These are phyloP conservation scores for Microplitis mediator DNA, from an alignment of 1,140 invertebrate genomes.

Conservation along the genomic window DNA sequence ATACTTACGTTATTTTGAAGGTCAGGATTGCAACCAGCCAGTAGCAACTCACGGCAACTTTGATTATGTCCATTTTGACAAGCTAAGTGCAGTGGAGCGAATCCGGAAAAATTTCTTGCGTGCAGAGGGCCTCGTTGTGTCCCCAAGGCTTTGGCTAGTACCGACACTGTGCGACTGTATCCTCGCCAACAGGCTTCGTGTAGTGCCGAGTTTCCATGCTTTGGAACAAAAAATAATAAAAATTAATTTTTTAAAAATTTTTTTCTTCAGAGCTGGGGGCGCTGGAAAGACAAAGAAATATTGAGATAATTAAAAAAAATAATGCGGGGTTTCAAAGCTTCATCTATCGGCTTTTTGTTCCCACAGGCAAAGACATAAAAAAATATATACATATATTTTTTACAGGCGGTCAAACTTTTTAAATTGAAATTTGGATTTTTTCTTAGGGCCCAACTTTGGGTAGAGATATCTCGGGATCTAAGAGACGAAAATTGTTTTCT, in stretches of 20 bases:
- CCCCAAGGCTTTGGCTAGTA: constrained; percentile 70
- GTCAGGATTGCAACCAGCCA: constrained; percentile 86
- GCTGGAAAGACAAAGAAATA: no score
- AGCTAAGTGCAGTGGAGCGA: constrained; percentile 90
- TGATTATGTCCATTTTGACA: constrained; percentile 98
- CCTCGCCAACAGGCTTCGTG: constrained; percentile 96
- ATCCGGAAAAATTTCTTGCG: constrained; percentile 84
- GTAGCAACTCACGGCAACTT: constrained; percentile 84
- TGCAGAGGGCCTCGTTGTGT: constrained; percentile 75
- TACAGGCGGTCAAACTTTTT: no score
- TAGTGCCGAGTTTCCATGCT: constrained; percentile 92
- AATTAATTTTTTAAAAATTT: background rate
- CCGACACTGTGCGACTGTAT: constrained; percentile 82
- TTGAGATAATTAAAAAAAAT: no score
- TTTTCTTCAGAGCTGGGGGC: background rate
- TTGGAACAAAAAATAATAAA: constrained; percentile 45
- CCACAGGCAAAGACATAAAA: no score
- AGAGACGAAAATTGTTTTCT: no score
- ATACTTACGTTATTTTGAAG: constrained; percentile 87
- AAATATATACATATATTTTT: no score
- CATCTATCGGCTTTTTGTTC: no score
- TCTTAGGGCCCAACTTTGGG: no score
- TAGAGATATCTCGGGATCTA: no score
- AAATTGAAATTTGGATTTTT: no score
- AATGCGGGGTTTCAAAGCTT: no score